Conservation (phyloP, 2,113 vertebrate genomes). For the Chaetodon auriga region DNA sequence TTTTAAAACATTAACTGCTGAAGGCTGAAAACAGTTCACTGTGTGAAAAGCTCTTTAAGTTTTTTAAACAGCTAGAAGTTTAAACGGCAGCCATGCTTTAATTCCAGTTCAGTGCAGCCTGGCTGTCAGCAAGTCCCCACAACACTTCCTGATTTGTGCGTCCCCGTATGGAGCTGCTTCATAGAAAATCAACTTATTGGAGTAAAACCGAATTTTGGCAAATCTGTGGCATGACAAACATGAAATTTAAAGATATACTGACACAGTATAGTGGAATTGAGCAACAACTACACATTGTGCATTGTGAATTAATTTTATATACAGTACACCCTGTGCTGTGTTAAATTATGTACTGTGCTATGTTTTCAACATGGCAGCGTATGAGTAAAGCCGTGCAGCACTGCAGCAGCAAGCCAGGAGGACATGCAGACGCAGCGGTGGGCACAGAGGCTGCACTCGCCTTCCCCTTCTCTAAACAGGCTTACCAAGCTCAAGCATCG, state of each 20-base stretch:
- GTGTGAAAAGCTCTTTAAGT: neutral
- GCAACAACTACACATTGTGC: neutral
- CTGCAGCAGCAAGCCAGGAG: slow-evolving; percentile 10
- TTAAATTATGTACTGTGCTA: slow-evolving; percentile 4
- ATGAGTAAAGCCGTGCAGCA: slow-evolving; percentile 21
- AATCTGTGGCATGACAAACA: slow-evolving; percentile 7
- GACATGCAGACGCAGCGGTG: slow-evolving; percentile 8
- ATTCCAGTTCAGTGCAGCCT: neutral
- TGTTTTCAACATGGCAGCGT: slow-evolving; percentile 1
- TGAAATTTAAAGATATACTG: neutral
- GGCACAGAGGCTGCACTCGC: slow-evolving; percentile 33
- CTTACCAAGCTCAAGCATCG: slow-evolving; percentile 86
- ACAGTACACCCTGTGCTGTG: neutral
- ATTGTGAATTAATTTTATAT: neutral
- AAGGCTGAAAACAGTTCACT: neutral
- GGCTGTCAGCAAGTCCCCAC: neutral
- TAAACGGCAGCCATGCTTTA: neutral
- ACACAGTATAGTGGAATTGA: neutral
- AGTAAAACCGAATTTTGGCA: neutral
- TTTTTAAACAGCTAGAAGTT: neutral
- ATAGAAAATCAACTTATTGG: neutral
- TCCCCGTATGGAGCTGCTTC: no score
- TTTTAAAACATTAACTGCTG: neutral
- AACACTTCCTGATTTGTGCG: neutral
- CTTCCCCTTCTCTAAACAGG: slow-evolving; percentile 33